Conservation (phyloP, 2,797 vertebrate species). For the Xenops minutus region DNA sequence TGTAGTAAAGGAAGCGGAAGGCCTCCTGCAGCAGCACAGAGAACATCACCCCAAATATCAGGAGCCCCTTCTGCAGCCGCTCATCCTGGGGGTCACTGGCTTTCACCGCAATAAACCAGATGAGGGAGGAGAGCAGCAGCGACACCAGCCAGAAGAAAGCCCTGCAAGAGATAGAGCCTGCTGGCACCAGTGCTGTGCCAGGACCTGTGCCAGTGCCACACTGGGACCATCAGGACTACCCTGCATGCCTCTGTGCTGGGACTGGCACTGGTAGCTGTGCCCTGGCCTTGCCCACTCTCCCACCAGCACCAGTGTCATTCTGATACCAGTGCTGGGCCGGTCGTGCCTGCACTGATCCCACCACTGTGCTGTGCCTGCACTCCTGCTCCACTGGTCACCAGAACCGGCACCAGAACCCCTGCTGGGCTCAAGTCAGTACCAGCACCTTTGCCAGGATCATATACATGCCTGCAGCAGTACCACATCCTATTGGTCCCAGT, state of each 20-base stretch:
- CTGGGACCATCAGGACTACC: accelerated
- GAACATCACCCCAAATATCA: conserved; percentile 78
- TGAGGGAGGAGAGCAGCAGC: conserved; percentile 77
- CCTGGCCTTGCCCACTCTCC: accelerated
- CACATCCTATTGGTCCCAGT: background rate
- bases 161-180: conserved; percentile 40
- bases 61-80: conserved; percentile 69
- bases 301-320: background rate
- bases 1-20: conserved; percentile 81
- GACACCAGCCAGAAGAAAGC: conserved; percentile 83
- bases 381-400: background rate
- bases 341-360: background rate
- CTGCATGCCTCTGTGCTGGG: background rate
- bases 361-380: background rate
- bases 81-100: conserved; percentile 64
- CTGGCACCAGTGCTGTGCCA: accelerated
- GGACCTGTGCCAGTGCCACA: too few relatives aligned
- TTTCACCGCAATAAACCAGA: conserved; percentile 79
- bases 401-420: background rate
- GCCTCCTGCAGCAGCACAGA: conserved; percentile 80
- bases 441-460: background rate
- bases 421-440: background rate
- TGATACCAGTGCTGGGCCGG: background rate
- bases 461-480: background rate
- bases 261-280: background rate